phyloP scores from a whole-genome alignment of 2,888 invertebrate species.

The Zeuzera pyrina region DNA sequence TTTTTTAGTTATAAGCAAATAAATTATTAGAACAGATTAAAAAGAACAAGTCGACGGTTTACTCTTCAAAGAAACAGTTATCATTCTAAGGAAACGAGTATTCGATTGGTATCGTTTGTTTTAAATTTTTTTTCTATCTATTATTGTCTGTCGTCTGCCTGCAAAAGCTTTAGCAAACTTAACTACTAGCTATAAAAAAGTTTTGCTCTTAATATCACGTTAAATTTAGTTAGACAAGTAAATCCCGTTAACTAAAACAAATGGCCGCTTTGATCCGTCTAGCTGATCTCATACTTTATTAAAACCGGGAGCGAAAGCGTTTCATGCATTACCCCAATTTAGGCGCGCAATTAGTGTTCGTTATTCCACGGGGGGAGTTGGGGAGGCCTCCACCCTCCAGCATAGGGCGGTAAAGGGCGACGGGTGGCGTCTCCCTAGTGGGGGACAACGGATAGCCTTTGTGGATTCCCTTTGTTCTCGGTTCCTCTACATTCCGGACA shows the following conservation, averaged over 20 bases:
- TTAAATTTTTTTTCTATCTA: too few species aligned
- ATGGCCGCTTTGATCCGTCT: constrained; percentile 52
- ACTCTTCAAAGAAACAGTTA: too few species aligned
- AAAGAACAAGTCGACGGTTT: too few species aligned
- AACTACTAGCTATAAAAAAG: too few species aligned
- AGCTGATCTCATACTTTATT: constrained; percentile 53
- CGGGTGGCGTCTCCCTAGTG: constrained; percentile 15
- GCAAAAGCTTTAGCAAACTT: too few species aligned
- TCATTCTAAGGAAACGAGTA: too few species aligned
- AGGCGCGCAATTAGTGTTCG: constrained; percentile 62
- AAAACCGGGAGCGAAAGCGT: constrained; percentile 50
- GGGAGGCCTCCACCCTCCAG: constrained; percentile 20
- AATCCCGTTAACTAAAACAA: constrained; percentile 61
- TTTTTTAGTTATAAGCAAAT: too few species aligned
- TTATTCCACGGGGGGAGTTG: constrained; percentile 35
- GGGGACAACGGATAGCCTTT: constrained; percentile 43
- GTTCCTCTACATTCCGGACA: constrained; percentile 45
- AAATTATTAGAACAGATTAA: too few species aligned
- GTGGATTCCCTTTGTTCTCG: constrained; percentile 49
- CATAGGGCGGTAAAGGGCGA: constrained; percentile 18
- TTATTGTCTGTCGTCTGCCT: too few species aligned
- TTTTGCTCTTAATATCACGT: too few species aligned
- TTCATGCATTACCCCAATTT: constrained; percentile 68
- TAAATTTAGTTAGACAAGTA: constrained; percentile 26
- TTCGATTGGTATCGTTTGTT: too few species aligned